A percentile compares a stretch with the other conserved stretches of the same genome.
These are phyloP conservation scores for Zoanthus solanderi DNA, from an alignment of 92 coral and sea anemone genomes.

Conservation along the genomic window DNA sequence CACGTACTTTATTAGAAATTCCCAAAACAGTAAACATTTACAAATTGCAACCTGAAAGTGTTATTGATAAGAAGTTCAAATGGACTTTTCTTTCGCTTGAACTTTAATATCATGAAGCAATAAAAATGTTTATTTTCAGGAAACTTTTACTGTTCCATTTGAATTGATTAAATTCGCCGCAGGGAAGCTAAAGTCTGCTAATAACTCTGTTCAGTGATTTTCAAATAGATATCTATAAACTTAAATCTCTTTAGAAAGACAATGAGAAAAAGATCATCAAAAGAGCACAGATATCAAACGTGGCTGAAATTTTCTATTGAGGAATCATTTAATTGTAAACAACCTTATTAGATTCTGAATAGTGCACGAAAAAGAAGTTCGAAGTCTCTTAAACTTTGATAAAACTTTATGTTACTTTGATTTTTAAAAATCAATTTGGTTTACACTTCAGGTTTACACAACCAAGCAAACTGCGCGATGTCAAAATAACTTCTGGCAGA, in stretches of 20 bases:
- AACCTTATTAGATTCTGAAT: neutral
- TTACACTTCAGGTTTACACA: conserved; percentile 8
- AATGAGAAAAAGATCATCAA: neutral
- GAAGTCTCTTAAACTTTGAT: neutral
- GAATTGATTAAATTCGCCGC: conserved; percentile 8
- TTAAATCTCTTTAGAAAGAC: neutral
- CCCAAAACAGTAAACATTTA: conserved; percentile 1
- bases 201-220: conserved; percentile 7
- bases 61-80: neutral
- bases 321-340: neutral
- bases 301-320: neutral
- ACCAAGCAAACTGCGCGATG: neutral
- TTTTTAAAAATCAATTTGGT: neutral
- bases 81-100: neutral
- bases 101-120: neutral
- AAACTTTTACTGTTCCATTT: conserved; percentile 6
- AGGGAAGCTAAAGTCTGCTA: neutral
- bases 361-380: conserved; percentile 7
- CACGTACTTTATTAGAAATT: conserved; percentile 24
- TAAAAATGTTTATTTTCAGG: neutral
- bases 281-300: neutral
- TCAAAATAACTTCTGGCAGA: neutral
- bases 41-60: neutral
- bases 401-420: neutral
- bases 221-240: neutral